phyloP scores from a whole-genome alignment of 2,797 vertebrate genomes.

The Silurus lanzhouensis region DNA sequence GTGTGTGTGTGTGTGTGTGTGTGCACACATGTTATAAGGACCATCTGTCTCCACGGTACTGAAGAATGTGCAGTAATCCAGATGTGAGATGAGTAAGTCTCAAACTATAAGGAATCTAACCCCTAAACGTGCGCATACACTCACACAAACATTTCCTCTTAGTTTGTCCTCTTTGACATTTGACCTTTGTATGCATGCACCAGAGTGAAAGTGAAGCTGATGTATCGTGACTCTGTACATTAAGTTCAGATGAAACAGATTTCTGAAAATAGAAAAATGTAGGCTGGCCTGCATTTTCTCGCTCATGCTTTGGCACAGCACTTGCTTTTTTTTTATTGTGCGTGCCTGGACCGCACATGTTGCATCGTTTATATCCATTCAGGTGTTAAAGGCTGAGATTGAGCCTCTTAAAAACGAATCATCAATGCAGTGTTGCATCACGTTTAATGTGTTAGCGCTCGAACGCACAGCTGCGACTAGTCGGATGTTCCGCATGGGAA shows the following conservation, averaged over 20 bases:
- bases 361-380: not conserved
- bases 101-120: constrained; percentile 3
- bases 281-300: constrained; percentile 32
- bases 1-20: not conserved
- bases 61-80: constrained; percentile 43
- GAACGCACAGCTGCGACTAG: not conserved
- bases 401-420: constrained; percentile 2
- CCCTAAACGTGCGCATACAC: not conserved
- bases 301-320: not conserved
- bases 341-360: not conserved
- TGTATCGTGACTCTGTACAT: constrained; percentile 26
- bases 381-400: not conserved
- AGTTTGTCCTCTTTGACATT: not conserved
- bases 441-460: not conserved
- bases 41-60: constrained; percentile 18
- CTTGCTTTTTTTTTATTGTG: not conserved
- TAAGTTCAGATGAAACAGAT: constrained; percentile 13
- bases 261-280: constrained; percentile 22
- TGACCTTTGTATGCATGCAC: not conserved
- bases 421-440: not conserved
- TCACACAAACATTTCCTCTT: not conserved
- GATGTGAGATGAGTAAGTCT: constrained; percentile 31
- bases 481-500: not conserved
- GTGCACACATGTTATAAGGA: not conserved
- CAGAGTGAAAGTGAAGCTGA: not conserved